Percentiles rank a stretch among this genome's conserved stretches.
Conservation (phyloP, 2,888 invertebrate species). For the Orthosia gothica region DNA sequence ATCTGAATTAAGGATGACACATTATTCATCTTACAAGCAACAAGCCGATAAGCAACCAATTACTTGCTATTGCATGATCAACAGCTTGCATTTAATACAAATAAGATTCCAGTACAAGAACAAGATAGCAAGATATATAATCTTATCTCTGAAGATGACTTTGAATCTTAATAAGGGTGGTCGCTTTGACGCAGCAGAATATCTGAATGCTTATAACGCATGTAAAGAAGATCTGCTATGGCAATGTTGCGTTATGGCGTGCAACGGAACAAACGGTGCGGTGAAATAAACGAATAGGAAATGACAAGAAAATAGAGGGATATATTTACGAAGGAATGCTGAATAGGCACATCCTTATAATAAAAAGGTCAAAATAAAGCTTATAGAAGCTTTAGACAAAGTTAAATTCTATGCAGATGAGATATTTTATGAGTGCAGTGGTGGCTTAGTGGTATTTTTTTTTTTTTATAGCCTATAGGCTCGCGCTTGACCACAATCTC, state of each 20-base stretch:
- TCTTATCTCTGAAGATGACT: constrained; percentile 46
- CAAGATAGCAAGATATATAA: constrained; percentile 36
- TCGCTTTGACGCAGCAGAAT: constrained; percentile 35
- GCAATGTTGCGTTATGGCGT: neutral
- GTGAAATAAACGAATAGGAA: neutral
- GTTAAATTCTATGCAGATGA: no score
- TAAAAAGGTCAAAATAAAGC: no score
- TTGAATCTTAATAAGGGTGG: constrained; percentile 47
- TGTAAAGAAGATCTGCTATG: neutral
- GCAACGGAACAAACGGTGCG: neutral
- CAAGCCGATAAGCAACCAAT: constrained; percentile 40
- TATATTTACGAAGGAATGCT: neutral
- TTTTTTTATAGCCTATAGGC: no score
- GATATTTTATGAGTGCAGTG: neutral
- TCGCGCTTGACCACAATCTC: no score
- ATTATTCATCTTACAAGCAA: constrained; percentile 12
- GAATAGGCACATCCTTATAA: no score
- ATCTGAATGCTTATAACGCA: neutral
- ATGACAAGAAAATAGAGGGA: neutral
- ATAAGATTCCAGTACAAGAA: constrained; percentile 21
- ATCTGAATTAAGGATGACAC: neutral
- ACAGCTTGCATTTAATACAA: constrained; percentile 23
- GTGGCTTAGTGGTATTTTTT: no score
- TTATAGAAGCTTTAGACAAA: no score
- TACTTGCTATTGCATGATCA: constrained; percentile 38